phyloP scores from a whole-genome alignment of 2,113 vertebrate species.

The Lucifuga dentata region DNA sequence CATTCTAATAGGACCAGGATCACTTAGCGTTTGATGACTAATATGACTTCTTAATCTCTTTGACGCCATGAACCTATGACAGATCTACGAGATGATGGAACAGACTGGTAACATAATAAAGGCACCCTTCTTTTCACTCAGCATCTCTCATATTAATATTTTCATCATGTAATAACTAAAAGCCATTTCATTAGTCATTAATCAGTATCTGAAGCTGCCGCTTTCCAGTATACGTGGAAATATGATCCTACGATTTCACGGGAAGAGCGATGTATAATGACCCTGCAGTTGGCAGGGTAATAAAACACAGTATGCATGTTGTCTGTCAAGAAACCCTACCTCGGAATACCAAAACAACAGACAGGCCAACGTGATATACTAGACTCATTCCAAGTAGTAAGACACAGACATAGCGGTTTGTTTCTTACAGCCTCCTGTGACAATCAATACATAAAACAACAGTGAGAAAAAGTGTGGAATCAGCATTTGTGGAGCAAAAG shows the following conservation, averaged over 20 bases:
- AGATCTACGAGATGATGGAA: constrained; percentile 72
- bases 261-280: constrained; percentile 63
- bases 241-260: constrained; percentile 68
- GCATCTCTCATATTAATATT: constrained; percentile 75
- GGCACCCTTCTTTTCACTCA: constrained; percentile 72
- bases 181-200: constrained; percentile 80
- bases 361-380: constrained; percentile 41
- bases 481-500: constrained; percentile 65
- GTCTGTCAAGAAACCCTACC: constrained; percentile 66
- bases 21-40: constrained; percentile 72
- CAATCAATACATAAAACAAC: constrained; percentile 71
- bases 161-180: constrained; percentile 78
- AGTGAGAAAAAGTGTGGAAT: constrained; percentile 63
- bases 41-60: constrained; percentile 71
- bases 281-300: constrained; percentile 71
- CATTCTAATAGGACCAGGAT: constrained; percentile 59
- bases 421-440: constrained; percentile 44
- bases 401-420: constrained; percentile 38
- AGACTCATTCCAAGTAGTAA: constrained; percentile 18
- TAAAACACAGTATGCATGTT: constrained; percentile 65
- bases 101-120: constrained; percentile 72
- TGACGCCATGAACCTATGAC: constrained; percentile 65
- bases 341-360: constrained; percentile 42
- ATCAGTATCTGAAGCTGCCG: constrained; percentile 68
- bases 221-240: constrained; percentile 66